Base-by-base conservation (phyloP, 1,140 invertebrate species). In the Eumaeus atala region DNA sequence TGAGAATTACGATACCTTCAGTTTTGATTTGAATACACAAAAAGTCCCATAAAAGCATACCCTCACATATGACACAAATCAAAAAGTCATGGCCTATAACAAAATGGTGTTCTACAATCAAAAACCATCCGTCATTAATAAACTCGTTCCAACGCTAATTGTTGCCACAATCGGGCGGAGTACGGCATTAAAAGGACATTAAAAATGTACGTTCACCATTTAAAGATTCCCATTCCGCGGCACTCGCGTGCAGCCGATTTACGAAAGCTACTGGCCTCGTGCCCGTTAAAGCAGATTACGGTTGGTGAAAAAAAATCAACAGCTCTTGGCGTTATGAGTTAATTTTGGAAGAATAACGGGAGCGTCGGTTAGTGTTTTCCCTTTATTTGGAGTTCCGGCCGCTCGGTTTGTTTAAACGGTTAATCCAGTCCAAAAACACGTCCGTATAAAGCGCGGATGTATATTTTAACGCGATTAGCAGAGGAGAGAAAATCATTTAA, bases 281-380 rank as follows among this genome's bases (percentile, higher is more conserved):
- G 83, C 81, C 83, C 83, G 78, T 82, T 82, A 83, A 75, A 80
- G 70, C 74, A 82, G 81, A 86, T 86, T 86, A 83, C 73, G 72
- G 67, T 66, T 56, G 64, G 72, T 6, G 21, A 83, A 85, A 84
- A n/a, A 84, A 81, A 81, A 79, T 74, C 72, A 81, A 78, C 74
- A 77, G 66, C 78, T 78, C 74, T 82, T 79, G 74, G 74, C 73
- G 77, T 84, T 86, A 83, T 82, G 80, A 84, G 81, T 86, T 86
- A 86, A 86, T 86, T 84, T 84, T 77, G 79, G 81, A 84, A 84
- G 77, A 84, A 77, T 84, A 83, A 86, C 77, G 76, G 70, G 70
- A 60, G 66, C 69, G 70, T 72, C 66, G 71, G 80, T 81, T 84
- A 83, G 80, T 82, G 71, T 76, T 80, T 28, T 77, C 70, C 74